Evolutionary conservation across 2,797 vertebrate species (phyloP).

Genomic region (Melanotaenia trifasciata): DNA sequence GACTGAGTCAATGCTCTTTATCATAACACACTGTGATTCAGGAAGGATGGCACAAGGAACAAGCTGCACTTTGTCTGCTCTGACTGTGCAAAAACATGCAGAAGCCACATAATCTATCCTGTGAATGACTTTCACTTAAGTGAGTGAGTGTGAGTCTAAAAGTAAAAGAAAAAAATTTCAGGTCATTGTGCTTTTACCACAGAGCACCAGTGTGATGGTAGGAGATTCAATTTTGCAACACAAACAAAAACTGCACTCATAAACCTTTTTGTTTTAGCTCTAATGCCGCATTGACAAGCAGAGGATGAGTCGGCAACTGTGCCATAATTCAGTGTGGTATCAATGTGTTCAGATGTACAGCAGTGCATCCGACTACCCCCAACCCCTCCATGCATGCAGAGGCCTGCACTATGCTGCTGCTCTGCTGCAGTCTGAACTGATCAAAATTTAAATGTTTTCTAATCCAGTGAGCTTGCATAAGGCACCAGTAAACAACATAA

Average conservation of each 20-base stretch:
- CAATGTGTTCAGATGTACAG: slow-evolving; percentile 16
- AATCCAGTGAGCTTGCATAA: not conserved
- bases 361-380: slow-evolving; percentile 5
- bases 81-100: not conserved
- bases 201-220: not conserved
- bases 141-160: not conserved
- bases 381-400: not conserved
- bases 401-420: slow-evolving; percentile 1
- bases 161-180: not conserved
- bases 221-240: slow-evolving; percentile 9
- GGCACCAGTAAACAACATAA: slow-evolving; percentile 16
- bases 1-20: slow-evolving; percentile 32
- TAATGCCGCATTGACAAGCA: slow-evolving; percentile 8
- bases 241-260: slow-evolving; percentile 8
- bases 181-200: slow-evolving; percentile 9
- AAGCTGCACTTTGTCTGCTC: slow-evolving; percentile 22
- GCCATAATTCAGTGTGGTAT: slow-evolving; percentile 17
- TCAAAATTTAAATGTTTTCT: slow-evolving; percentile 37
- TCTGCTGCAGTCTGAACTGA: slow-evolving; percentile 14
- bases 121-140: not conserved
- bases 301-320: slow-evolving; percentile 16
- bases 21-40: slow-evolving; percentile 4
- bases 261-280: slow-evolving; percentile 21
- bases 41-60: not conserved
- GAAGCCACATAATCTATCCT: not conserved